phyloP scores from a whole-genome alignment of 2,113 vertebrate genomes.

The Mystacornis crossleyi region DNA sequence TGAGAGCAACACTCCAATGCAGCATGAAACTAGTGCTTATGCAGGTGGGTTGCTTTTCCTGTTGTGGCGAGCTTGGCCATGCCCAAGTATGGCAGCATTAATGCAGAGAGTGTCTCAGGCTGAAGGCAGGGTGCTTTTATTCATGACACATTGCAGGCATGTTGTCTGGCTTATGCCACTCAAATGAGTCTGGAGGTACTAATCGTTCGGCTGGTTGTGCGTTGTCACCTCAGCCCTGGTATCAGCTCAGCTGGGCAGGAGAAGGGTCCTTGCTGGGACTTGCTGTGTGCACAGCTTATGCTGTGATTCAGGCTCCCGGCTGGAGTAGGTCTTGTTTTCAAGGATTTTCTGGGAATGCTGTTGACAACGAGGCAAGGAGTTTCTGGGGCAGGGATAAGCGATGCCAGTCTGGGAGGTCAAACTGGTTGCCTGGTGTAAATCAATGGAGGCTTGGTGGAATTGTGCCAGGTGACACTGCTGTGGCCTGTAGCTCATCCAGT shows the following conservation, averaged over 20 bases:
- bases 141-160: not conserved
- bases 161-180: not conserved
- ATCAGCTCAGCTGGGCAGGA: not conserved
- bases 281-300: not conserved
- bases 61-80: not conserved
- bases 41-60: not conserved
- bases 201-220: fast-evolving
- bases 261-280: not conserved
- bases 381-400: not conserved
- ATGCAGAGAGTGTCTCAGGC: not conserved
- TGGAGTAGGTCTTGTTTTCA: not conserved
- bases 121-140: not conserved
- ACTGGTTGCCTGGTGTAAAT: not conserved
- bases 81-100: fast-evolving
- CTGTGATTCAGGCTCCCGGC: not conserved
- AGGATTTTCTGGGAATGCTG: not conserved
- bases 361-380: not conserved
- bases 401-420: not conserved
- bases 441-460: not conserved
- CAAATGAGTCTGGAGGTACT: not conserved
- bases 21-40: not conserved
- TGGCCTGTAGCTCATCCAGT: not conserved
- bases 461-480: not conserved
- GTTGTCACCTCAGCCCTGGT: not conserved
- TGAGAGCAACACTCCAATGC: not conserved